A percentile compares a stretch with the other conserved stretches of the same genome.
These are phyloP conservation scores for Syngnathus rostellatus DNA, from an alignment of 2,797 vertebrate species.

Conservation along the genomic window DNA sequence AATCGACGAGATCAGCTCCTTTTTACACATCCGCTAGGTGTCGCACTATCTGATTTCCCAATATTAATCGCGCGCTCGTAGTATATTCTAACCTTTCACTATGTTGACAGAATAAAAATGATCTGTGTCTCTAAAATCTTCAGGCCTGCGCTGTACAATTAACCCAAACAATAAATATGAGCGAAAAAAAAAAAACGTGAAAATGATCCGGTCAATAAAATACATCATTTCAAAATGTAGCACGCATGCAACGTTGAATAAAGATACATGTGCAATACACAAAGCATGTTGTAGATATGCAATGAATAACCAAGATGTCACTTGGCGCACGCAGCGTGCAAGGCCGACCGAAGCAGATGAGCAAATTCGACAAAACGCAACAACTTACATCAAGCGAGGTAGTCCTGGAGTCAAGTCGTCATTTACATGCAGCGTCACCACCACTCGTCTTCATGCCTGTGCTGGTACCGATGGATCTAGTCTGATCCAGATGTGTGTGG, in stretches of 20 bases:
- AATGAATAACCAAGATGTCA: neutral
- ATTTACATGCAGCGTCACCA: constrained; percentile 23
- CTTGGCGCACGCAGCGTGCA: constrained; percentile 8
- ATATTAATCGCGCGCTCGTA: constrained; percentile 14
- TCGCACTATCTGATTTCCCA: constrained; percentile 29
- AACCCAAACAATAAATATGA: neutral
- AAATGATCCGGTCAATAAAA: neutral
- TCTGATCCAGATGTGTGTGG: constrained; percentile 56
- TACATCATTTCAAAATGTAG: neutral
- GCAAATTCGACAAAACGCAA: constrained; percentile 1
- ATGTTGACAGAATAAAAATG: constrained; percentile 21
- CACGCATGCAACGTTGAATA: neutral
- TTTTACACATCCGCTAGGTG: constrained; percentile 37
- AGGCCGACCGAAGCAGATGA: constrained; percentile 18
- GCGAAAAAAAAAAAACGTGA: neutral
- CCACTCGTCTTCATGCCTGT: constrained; percentile 34
- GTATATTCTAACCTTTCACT: constrained; percentile 36
- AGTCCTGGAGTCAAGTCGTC: constrained; percentile 44
- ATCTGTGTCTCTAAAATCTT: neutral
- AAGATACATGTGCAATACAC: neutral
- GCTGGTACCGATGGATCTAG: constrained; percentile 19
- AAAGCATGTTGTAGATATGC: neutral
- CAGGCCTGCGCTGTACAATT: no score
- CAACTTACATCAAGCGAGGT: constrained; percentile 57
- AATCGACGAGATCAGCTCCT: neutral